phyloP scores from a whole-genome alignment of 92 coral and sea anemone species.

The Ricordea florida region DNA sequence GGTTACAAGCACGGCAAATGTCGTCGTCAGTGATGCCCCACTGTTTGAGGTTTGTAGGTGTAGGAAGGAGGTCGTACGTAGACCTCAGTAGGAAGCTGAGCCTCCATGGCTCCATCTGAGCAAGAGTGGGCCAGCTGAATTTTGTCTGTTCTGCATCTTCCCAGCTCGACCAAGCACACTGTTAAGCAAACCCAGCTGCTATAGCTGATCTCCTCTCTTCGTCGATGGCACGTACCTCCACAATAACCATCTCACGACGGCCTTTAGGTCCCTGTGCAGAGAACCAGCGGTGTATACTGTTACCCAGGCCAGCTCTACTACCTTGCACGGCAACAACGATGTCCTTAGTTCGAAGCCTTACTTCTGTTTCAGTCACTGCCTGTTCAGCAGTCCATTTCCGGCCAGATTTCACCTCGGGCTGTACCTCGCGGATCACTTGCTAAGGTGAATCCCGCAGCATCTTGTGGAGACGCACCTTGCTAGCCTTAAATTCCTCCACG shows the following conservation, averaged over 20 bases:
- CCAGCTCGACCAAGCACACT: conserved; percentile 32
- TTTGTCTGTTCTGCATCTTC: conserved; percentile 14
- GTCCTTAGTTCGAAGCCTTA: conserved; percentile 19
- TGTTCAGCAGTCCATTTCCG: conserved; percentile 15
- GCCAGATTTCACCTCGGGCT: conserved; percentile 5
- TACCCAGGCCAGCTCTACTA: conserved; percentile 15
- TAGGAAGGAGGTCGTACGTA: conserved; percentile 15
- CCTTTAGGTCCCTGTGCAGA: background rate
- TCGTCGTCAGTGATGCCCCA: background rate
- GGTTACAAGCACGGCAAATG: conserved; percentile 1
- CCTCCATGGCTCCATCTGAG: conserved; percentile 18
- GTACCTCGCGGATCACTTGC: conserved; percentile 2
- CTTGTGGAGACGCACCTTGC: conserved; percentile 17
- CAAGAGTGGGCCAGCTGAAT: conserved; percentile 24
- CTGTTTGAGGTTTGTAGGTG: conserved; percentile 30
- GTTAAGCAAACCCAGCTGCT: conserved; percentile 34
- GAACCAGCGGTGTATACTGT: background rate
- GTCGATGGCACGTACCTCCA: conserved; percentile 1
- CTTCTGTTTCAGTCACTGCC: conserved; percentile 11
- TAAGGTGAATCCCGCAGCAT: conserved; percentile 18
- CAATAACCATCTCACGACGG: conserved; percentile 16
- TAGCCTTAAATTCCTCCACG: conserved; percentile 2
- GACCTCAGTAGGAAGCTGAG: conserved; percentile 18
- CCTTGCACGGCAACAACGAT: conserved; percentile 23
- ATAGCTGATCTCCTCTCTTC: conserved; percentile 14